Evolutionary conservation across 2,797 vertebrate genomes (phyloP).

Genomic region (Sylvia borin): DNA sequence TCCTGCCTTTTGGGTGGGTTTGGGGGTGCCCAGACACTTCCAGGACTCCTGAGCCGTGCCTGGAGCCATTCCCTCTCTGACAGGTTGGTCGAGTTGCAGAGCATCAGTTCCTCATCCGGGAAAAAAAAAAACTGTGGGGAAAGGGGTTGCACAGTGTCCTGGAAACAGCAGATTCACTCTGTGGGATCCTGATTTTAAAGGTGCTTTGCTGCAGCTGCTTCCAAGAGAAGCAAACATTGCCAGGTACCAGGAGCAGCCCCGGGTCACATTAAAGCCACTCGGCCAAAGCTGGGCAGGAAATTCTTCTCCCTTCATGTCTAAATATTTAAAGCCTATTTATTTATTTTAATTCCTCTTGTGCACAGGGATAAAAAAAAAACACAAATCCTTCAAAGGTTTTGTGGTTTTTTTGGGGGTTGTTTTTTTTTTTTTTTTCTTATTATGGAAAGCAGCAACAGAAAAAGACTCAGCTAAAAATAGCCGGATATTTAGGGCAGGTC

Average conservation of each 20-base stretch:
- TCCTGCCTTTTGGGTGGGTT: background rate
- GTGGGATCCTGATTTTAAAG: background rate
- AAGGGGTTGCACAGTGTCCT: background rate
- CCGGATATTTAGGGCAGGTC: constrained; percentile 52
- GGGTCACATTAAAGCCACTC: constrained; percentile 15
- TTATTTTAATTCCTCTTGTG: constrained; percentile 68
- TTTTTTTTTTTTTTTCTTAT: background rate
- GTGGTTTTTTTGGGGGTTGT: no score
- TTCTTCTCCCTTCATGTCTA: constrained; percentile 50
- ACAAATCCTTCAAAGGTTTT: constrained; percentile 56
- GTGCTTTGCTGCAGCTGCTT: background rate
- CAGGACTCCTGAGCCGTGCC: background rate
- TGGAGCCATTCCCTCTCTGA: background rate
- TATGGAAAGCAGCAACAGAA: constrained; percentile 55
- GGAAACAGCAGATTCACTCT: background rate
- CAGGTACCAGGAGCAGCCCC: background rate
- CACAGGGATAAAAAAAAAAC: constrained; percentile 37
- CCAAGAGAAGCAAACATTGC: background rate
- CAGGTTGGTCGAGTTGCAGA: background rate
- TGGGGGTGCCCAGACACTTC: background rate
- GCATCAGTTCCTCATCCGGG: background rate
- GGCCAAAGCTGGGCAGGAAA: constrained; percentile 55
- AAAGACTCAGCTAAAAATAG: constrained; percentile 42
- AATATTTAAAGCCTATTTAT: constrained; percentile 60
- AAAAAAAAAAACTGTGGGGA: background rate